Conservation (phyloP, 2,888 invertebrate genomes). For the Axea sp. region DNA sequence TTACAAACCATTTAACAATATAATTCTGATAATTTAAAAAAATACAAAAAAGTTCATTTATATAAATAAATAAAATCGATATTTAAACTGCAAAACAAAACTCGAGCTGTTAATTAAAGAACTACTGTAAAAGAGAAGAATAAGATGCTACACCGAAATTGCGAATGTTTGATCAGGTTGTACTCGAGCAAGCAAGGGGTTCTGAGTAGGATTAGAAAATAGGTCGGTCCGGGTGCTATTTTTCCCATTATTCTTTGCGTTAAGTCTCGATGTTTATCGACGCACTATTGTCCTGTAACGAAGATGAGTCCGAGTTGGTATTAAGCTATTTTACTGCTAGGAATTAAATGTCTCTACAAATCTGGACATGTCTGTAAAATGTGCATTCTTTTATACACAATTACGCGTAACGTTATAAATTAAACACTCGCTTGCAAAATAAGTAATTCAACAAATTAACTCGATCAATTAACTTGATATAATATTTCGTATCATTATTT, state of each 20-base stretch:
- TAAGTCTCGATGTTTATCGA: slow-evolving; percentile 60
- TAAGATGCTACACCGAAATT: slow-evolving; percentile 28
- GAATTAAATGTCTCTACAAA: slow-evolving; percentile 38
- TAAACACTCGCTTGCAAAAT: no score
- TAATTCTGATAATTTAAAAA: no score
- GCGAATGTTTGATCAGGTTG: slow-evolving; percentile 63
- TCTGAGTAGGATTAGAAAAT: slow-evolving; percentile 61
- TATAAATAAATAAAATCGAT: no score
- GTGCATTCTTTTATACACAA: slow-evolving; percentile 13
- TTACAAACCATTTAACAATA: no score
- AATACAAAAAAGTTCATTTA: no score
- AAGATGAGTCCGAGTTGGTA: slow-evolving; percentile 51
- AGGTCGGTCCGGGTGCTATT: slow-evolving; percentile 70
- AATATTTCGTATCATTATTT: no score
- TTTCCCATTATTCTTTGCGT: slow-evolving; percentile 71
- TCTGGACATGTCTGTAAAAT: background rate
- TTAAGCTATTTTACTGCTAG: slow-evolving; percentile 45
- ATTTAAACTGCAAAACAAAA: no score
- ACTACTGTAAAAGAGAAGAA: background rate
- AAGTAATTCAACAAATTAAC: no score
- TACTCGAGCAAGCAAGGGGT: slow-evolving; percentile 40
- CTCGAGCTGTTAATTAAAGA: no score
- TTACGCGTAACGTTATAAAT: slow-evolving; percentile 38
- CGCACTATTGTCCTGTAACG: slow-evolving; percentile 50
- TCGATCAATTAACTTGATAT: no score